These are phyloP conservation scores for Eurystomus gularis DNA, from an alignment of 2,113 vertebrate species.

Conservation along the genomic window DNA sequence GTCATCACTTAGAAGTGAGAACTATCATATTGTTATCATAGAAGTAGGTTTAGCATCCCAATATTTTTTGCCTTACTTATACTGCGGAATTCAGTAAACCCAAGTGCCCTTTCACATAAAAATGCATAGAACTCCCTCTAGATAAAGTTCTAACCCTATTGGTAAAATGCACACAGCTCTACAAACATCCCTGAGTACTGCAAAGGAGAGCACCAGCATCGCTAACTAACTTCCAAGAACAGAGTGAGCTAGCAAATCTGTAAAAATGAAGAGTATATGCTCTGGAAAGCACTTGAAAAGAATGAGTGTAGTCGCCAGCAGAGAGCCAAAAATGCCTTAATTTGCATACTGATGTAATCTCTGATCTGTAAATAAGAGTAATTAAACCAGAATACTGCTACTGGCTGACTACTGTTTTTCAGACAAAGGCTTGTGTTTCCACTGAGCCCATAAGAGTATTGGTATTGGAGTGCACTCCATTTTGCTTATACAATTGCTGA, in stretches of 20 bases:
- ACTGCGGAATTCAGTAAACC: too few species aligned
- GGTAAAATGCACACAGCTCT: neutral
- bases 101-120: neutral
- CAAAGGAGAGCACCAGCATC: neutral
- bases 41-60: neutral
- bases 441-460: neutral
- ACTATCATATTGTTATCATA: neutral
- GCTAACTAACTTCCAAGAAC: neutral
- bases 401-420: neutral
- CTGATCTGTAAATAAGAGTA: conserved; percentile 20
- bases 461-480: neutral
- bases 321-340: neutral
- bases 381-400: neutral
- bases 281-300: neutral
- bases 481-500: neutral
- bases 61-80: neutral
- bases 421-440: neutral
- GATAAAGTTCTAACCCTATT: neutral
- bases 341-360: neutral
- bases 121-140: neutral
- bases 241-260: neutral
- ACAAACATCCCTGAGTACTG: neutral
- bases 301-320: neutral
- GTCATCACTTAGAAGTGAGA: neutral
- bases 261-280: neutral